Conservation (phyloP, 2,888 invertebrate species). For the Erebia ligea region DNA sequence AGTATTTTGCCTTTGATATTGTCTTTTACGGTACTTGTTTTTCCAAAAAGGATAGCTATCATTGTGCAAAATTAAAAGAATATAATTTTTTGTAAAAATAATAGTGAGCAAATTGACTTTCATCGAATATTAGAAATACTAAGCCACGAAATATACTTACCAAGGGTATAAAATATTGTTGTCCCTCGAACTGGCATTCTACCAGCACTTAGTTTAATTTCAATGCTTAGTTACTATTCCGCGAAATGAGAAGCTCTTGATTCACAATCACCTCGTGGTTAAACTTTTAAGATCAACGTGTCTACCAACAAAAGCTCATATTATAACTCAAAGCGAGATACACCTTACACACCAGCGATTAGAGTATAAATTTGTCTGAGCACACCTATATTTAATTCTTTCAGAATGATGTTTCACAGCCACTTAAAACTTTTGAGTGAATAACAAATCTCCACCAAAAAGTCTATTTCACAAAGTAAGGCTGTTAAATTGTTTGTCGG, state of each 20-base stretch:
- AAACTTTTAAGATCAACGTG: conserved; percentile 18
- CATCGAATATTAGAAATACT: not conserved
- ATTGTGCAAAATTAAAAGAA: no score
- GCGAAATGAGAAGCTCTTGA: conserved; percentile 17
- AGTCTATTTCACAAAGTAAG: conserved; percentile 76
- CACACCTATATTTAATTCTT: conserved; percentile 70
- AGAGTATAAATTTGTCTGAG: conserved; percentile 54
- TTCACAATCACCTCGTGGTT: conserved; percentile 4
- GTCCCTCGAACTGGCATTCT: not conserved
- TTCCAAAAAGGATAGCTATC: no score
- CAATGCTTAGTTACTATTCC: conserved; percentile 3
- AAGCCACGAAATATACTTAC: no score
- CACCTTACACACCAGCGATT: conserved; percentile 49
- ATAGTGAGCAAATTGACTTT: no score
- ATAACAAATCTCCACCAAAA: conserved; percentile 80
- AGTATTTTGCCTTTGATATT: conserved; percentile 4
- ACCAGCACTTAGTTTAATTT: conserved; percentile 7
- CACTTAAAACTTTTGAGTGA: conserved; percentile 82
- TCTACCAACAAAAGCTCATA: conserved; percentile 21
- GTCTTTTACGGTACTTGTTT: not conserved
- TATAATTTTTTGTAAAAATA: no score
- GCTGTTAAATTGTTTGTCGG: conserved; percentile 77
- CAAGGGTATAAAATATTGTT: no score
- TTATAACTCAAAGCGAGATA: conserved; percentile 49
- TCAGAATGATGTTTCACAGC: conserved; percentile 79